Evolutionary conservation across 1,140 invertebrate genomes (phyloP), one percentile per base, ranked within the genome.

Genomic region (Oryctes rhinoceros): DNA sequence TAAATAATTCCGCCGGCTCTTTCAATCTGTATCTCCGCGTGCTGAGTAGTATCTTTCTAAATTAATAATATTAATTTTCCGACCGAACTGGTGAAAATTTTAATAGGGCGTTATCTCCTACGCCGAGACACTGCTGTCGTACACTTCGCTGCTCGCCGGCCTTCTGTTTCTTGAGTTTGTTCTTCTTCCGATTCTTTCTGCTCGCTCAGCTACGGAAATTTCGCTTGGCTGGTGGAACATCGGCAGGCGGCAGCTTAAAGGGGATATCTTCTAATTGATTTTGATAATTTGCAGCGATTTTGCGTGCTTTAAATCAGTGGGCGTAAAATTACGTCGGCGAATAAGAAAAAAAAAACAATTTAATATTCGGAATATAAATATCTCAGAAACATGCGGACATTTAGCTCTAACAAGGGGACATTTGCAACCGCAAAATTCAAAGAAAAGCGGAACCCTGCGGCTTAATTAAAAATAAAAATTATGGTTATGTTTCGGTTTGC

Each of bases 21-120:
- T 18, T 13, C 9, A 13, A 15, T 18, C 49, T 53, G 49, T 53
- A 15, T 53, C 9, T 53, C 9, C 49, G 49, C 9, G 39, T 44
- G 39, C 39, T 44, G 5, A 44, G 39, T 10, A 44, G 39, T 10
- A 44, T 44, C 39, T 44, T 44, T 44, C 49, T 18, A 53, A 53
- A 53, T 53, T 53, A 53, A 53, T 53, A 53, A 53, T 53, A 53
- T 53, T 53, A 53, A 53, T 53, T 53, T 53, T 53, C 49, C 49
- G 49, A 53, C 49, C 49, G 49, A 53, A 53, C 49, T 53, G 24
- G 49, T 53, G 49, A 15, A 53, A 53, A 53, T 53, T 53, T 53
- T 53, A 53, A 53, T 53, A 53, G 49, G n/a, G 1, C 13, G 13
- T 53, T 53, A 53, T 53, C 49, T 10, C 49, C 13, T 53, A 53